Percentiles rank a stretch among this genome's conserved stretches.
phyloP scores from a whole-genome alignment of 2,888 invertebrate species.

The Polymixis lichenea region DNA sequence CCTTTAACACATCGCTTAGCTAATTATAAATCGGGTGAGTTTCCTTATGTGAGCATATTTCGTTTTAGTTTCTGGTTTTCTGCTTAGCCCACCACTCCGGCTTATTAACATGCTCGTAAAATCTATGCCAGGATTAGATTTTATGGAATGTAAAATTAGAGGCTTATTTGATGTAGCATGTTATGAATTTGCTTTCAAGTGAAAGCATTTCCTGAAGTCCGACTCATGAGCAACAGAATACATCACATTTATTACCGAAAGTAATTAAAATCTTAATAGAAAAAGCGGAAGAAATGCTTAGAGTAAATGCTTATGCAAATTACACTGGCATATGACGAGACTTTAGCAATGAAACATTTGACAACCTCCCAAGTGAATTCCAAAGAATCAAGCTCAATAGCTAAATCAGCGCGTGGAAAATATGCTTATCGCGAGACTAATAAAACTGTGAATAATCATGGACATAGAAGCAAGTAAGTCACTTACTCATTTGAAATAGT shows the following conservation, averaged over 20 bases:
- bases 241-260: constrained; percentile 21
- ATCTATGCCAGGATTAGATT: constrained; percentile 52
- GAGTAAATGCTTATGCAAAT: neutral
- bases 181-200: constrained; percentile 41
- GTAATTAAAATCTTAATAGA: constrained; percentile 26
- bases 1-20: constrained; percentile 85
- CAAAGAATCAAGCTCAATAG: constrained; percentile 4
- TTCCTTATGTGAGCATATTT: constrained; percentile 77
- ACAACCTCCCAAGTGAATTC: neutral
- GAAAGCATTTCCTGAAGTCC: constrained; percentile 2
- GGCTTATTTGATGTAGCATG: constrained; percentile 43
- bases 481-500: neutral
- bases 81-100: constrained; percentile 48
- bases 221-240: constrained; percentile 1
- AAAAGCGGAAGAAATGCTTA: constrained; percentile 17
- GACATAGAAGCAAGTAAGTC: constrained; percentile 24
- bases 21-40: constrained; percentile 85
- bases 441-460: constrained; percentile 34
- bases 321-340: constrained; percentile 1
- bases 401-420: constrained; percentile 12
- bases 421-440: constrained; percentile 26
- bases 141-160: constrained; percentile 41
- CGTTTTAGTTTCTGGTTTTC: constrained; percentile 65
- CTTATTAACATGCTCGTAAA: constrained; percentile 60
- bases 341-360: constrained; percentile 9